These are phyloP conservation scores for Galerucella pusilla DNA, from an alignment of 2,888 invertebrate genomes.

Conservation along the genomic window DNA sequence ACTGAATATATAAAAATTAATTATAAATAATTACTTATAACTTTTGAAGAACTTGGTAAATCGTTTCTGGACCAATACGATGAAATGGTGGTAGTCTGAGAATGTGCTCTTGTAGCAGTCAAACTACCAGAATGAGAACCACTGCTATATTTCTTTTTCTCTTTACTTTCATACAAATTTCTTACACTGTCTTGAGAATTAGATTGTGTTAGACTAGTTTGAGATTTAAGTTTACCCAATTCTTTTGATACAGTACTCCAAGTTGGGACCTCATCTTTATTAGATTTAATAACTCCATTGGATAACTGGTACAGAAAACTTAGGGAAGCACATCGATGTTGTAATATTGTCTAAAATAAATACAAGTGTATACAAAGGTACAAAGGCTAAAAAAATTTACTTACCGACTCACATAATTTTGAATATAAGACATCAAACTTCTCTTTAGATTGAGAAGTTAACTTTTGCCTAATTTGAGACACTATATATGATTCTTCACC, in stretches of 20 bases:
- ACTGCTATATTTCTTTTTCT: slow-evolving; percentile 43
- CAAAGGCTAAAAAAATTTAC: slow-evolving; percentile 18
- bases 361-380: neutral
- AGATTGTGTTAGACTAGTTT: slow-evolving; percentile 49
- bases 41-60: slow-evolving; percentile 52
- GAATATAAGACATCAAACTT: slow-evolving; percentile 60
- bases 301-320: slow-evolving; percentile 57
- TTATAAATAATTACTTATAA: slow-evolving; percentile 44
- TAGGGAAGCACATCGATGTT: slow-evolving; percentile 56
- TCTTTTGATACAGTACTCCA: slow-evolving; percentile 50
- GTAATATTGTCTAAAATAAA: slow-evolving; percentile 55
- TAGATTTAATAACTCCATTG: slow-evolving; percentile 25
- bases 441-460: slow-evolving; percentile 51
- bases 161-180: slow-evolving; percentile 51
- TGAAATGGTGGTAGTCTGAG: slow-evolving; percentile 54
- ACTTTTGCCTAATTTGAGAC: slow-evolving; percentile 53
- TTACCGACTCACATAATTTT: slow-evolving; percentile 59
- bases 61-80: slow-evolving; percentile 56
- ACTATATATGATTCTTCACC: slow-evolving; percentile 56
- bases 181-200: slow-evolving; percentile 55
- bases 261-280: slow-evolving; percentile 42
- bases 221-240: slow-evolving; percentile 50
- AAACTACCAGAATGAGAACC: slow-evolving; percentile 39
- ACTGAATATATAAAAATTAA: neutral
- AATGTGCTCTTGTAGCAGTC: slow-evolving; percentile 38